phyloP scores from a whole-genome alignment of 2,113 vertebrate species.

The Pelodiscus sinensis region DNA sequence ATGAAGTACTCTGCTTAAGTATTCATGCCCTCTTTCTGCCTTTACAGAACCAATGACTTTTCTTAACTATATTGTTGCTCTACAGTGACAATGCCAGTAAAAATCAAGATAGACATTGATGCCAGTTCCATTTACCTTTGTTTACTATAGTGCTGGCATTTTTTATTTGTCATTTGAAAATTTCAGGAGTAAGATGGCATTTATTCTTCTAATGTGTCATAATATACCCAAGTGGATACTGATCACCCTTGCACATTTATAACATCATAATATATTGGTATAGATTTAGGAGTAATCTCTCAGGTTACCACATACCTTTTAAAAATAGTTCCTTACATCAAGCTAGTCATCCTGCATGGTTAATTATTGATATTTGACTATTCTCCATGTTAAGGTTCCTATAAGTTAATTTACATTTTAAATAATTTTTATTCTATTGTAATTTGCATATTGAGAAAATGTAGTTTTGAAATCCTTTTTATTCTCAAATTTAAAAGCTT shows the following conservation, averaged over 20 bases:
- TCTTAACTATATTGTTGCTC: background rate
- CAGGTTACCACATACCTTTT: background rate
- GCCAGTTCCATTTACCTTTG: background rate
- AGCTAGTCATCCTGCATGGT: background rate
- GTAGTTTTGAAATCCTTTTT: background rate
- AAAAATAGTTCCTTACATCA: background rate
- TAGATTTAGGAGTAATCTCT: background rate
- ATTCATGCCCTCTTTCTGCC: background rate
- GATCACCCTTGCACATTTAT: background rate
- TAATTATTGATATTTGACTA: background rate
- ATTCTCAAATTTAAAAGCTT: background rate
- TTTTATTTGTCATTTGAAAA: background rate
- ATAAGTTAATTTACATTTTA: background rate
- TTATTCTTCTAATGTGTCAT: background rate
- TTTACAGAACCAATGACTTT: background rate
- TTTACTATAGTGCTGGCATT: background rate
- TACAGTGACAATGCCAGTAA: background rate
- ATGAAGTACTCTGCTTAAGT: background rate
- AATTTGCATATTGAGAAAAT: background rate
- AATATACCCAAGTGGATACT: fast-evolving
- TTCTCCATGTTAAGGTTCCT: background rate
- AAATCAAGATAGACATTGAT: background rate
- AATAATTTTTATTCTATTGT: background rate
- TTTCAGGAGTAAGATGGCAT: background rate
- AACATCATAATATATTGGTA: too few relatives aligned